Conservation (phyloP, 2,888 invertebrate species). For the Folsomia manolachei region DNA sequence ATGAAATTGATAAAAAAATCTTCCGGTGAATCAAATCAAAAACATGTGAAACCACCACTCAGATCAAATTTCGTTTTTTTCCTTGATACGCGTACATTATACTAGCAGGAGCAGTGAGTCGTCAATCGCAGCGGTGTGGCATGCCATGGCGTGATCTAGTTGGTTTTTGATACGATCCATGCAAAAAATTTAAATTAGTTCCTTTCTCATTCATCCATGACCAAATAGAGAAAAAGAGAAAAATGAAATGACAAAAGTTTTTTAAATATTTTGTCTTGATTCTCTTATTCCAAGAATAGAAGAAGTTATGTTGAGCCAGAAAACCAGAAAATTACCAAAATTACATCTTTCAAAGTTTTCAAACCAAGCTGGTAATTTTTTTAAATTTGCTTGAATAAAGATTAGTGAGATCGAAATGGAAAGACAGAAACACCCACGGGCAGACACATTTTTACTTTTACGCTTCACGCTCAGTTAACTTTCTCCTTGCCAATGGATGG, state of each 20-base stretch:
- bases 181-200: constrained; percentile 8
- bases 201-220: neutral
- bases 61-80: neutral
- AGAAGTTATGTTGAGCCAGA: neutral
- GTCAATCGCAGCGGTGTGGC: neutral
- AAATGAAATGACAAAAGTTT: too few relatives aligned
- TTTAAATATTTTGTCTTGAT: too few relatives aligned
- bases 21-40: constrained; percentile 1
- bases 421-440: too few relatives aligned
- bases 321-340: neutral
- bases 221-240: neutral
- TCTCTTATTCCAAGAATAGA: neutral
- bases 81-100: too few relatives aligned
- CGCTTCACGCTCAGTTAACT: neutral
- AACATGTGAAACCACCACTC: neutral
- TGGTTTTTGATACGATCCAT: too few relatives aligned
- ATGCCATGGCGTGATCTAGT: too few relatives aligned
- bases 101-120: too few relatives aligned
- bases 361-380: too few relatives aligned
- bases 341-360: too few relatives aligned
- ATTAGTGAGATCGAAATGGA: neutral
- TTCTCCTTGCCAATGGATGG: neutral
- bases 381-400: neutral
- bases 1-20: constrained; percentile 5
- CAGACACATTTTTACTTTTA: neutral